Percentiles rank a stretch among this genome's conserved stretches.
phyloP scores from a whole-genome alignment of 2,113 vertebrate genomes.

The Delphinapterus leucas region DNA sequence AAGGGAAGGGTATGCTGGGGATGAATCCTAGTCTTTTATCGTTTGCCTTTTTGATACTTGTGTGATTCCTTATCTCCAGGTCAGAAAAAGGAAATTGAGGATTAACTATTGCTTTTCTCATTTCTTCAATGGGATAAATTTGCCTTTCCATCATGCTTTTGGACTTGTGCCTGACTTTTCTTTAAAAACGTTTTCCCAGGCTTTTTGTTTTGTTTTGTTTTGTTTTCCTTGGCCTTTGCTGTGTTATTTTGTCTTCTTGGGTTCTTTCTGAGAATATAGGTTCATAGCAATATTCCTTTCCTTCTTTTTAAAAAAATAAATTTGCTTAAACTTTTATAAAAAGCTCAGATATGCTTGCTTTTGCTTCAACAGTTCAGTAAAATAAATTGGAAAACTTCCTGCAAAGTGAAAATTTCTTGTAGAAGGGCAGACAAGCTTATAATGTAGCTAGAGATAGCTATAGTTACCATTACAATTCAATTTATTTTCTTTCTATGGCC shows the following conservation, averaged over 20 bases:
- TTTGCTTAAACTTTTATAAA: not conserved
- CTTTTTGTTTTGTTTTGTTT: not conserved
- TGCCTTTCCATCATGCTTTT: not conserved
- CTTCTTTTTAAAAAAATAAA: not conserved
- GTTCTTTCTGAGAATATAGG: not conserved
- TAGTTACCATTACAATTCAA: conserved; percentile 25
- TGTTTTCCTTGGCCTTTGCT: not conserved
- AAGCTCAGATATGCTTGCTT: not conserved
- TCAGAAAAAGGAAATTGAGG: not conserved
- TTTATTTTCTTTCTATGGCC: conserved; percentile 7
- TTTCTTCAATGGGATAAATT: not conserved
- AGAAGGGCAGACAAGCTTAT: conserved; percentile 26
- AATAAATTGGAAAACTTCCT: not conserved
- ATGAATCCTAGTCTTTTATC: not conserved
- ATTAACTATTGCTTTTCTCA: not conserved
- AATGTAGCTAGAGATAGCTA: not conserved
- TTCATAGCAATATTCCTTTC: not conserved
- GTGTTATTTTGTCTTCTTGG: not conserved
- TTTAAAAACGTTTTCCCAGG: not conserved
- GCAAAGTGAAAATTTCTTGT: not conserved
- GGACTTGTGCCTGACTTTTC: not conserved
- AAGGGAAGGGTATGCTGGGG: not conserved
- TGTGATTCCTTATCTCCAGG: not conserved
- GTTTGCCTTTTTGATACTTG: not conserved
- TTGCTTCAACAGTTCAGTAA: conserved; percentile 12